Conservation (phyloP, 2,113 vertebrate genomes). For the Coracopsis vasa region DNA sequence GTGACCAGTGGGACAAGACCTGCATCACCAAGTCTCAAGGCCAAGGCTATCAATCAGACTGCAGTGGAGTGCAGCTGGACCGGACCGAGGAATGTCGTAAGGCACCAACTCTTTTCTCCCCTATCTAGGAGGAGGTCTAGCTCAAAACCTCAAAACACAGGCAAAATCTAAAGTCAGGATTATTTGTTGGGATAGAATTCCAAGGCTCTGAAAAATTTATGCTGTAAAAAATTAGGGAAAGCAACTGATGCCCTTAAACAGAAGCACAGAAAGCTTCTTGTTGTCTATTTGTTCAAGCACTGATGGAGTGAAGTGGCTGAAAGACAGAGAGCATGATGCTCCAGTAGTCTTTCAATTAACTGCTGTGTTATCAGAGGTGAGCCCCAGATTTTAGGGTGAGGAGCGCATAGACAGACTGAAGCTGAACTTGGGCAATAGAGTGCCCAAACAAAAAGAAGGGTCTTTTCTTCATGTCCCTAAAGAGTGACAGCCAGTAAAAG, state of each 20-base stretch:
- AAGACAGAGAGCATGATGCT: not conserved
- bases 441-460: no score
- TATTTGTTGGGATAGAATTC: not conserved
- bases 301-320: not conserved
- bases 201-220: not conserved
- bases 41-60: conserved; percentile 90
- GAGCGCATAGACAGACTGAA: not conserved
- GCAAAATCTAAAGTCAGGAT: not conserved
- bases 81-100: conserved; percentile 77
- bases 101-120: not conserved
- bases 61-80: conserved; percentile 93
- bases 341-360: not conserved
- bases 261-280: not conserved
- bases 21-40: conserved; percentile 83
- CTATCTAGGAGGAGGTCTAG: not conserved
- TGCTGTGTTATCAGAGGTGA: not conserved
- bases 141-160: not conserved
- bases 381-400: not conserved
- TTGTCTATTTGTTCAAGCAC: not conserved
- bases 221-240: not conserved
- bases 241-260: not conserved
- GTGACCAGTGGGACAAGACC: conserved; percentile 82
- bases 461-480: not conserved
- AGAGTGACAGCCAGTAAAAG: not conserved
- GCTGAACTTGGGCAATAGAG: not conserved